Evolutionary conservation across 2,113 vertebrate species (phyloP).

Genomic region (Maccullochella peelii): DNA sequence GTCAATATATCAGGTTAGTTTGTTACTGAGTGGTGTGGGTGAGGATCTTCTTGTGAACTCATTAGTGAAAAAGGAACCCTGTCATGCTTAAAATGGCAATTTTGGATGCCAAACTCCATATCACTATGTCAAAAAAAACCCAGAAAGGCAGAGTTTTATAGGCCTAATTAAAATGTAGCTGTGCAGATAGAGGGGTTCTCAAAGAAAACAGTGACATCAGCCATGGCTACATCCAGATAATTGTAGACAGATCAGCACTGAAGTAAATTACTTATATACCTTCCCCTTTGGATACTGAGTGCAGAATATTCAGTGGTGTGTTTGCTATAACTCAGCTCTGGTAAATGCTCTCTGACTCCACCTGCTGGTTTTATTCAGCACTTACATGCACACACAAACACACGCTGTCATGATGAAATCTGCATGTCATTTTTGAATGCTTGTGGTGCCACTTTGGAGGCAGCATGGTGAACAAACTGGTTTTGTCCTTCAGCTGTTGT

Average conservation of each 20-base stretch:
- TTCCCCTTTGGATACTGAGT: conserved; percentile 28
- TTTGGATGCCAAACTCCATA: background rate
- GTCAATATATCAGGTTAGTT: background rate
- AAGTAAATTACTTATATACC: background rate
- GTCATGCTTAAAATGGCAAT: background rate
- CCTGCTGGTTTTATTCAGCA: conserved; percentile 53
- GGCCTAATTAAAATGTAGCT: background rate
- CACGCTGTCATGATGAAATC: background rate
- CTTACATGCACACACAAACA: background rate
- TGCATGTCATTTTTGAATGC: background rate
- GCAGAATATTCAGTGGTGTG: conserved; percentile 7
- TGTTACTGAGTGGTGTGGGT: background rate
- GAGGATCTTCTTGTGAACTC: background rate
- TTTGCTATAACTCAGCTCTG: background rate
- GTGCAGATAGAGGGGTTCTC: background rate
- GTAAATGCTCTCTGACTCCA: conserved; percentile 60
- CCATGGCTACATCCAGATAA: conserved; percentile 6
- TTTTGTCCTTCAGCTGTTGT: background rate
- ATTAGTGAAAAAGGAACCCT: background rate
- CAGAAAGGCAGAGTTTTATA: background rate
- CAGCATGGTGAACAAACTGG: background rate
- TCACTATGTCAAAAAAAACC: background rate
- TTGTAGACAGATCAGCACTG: conserved; percentile 6
- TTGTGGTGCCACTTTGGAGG: background rate
- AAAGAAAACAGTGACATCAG: conserved; percentile 2